Base-by-base conservation (phyloP, 2,113 vertebrate species). In the Anarrhichthys ocellatus region DNA sequence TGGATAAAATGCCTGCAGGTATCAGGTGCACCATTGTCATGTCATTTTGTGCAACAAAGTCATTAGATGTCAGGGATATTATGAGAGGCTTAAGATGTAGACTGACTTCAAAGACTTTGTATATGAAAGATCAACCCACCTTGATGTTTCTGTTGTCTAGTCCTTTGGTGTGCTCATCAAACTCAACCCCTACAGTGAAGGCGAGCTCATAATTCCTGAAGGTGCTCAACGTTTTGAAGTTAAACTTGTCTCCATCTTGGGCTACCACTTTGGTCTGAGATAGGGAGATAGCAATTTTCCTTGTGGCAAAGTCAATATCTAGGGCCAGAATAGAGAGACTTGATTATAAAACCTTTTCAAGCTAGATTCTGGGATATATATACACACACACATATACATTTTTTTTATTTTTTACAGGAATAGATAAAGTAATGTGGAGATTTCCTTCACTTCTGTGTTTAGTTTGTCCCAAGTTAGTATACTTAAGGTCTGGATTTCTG, bases 301-400 rank as follows among this genome's bases (percentile, higher is more conserved):
- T 96, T 75, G 97, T 98, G 1, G 97, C 95, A 94, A 98, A 97
- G 92, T 98, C 97, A 80, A 99, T 97, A 82, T 93, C 98, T 99
- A 18, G n/a, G 9, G 66, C 9, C 27, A 78, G 22, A 79, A 80
- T 1, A 66, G 11, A 82, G 27, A 85, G n/a, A 78, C 42, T 58
- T 58, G 14, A 63, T 80, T 40, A 46, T 50, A 27, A 5, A n/a
- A 48, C 22, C 11, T 36, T 69, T 69, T 58, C 29, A 71, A 68
- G 13, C 24, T 27, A 40, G 0, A 76, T 32, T 22, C 14, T 14
- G 27, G 1, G 13, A 0, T 9, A 14, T 38, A 32, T 11, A 58
- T 17, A 40, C 9, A 40, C 9, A 48, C 5, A 48, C 17, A 48
- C 5, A 48, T 48, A 18, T 32, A 38, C 10, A 58, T 17, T 14